Percentiles rank a stretch among this genome's conserved stretches.
Conservation (phyloP, 1,140 invertebrate species). For the Oedothorax gibbosus region DNA sequence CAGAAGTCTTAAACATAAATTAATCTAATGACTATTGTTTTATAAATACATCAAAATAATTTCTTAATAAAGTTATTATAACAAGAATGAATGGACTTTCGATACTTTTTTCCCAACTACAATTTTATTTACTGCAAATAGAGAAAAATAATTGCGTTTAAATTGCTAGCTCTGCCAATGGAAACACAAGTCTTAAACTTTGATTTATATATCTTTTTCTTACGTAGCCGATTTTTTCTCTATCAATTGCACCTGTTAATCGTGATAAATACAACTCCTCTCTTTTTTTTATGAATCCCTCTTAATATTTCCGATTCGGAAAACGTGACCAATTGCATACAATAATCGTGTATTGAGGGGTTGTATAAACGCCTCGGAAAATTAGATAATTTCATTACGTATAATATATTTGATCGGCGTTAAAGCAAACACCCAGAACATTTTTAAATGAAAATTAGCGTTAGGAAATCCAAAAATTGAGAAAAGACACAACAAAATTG, state of each 20-base stretch:
- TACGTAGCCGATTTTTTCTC: constrained; percentile 9
- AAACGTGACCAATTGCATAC: constrained; percentile 45
- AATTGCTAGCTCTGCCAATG: constrained; percentile 35
- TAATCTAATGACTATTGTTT: constrained; percentile 6
- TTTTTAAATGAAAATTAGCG: too few species aligned
- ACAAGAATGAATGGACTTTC: background rate
- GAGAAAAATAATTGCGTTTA: constrained; percentile 30
- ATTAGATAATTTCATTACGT: too few species aligned
- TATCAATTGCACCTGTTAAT: constrained; percentile 48
- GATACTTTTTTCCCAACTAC: constrained; percentile 10
- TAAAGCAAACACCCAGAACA: too few species aligned
- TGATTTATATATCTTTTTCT: constrained; percentile 49
- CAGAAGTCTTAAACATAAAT: background rate
- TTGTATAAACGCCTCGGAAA: background rate
- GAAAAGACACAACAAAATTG: too few species aligned
- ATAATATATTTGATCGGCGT: too few species aligned
- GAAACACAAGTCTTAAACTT: constrained; percentile 52
- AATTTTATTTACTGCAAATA: constrained; percentile 3
- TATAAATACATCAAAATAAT: constrained; percentile 19
- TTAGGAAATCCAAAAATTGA: too few species aligned
- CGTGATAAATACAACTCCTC: constrained; percentile 32
- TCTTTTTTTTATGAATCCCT: constrained; percentile 14
- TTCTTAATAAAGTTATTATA: constrained; percentile 49
- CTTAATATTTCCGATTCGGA: constrained; percentile 56
- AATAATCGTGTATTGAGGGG: constrained; percentile 24